phyloP scores from a whole-genome alignment of 2,888 invertebrate species.

The Chorisops tibialis region DNA sequence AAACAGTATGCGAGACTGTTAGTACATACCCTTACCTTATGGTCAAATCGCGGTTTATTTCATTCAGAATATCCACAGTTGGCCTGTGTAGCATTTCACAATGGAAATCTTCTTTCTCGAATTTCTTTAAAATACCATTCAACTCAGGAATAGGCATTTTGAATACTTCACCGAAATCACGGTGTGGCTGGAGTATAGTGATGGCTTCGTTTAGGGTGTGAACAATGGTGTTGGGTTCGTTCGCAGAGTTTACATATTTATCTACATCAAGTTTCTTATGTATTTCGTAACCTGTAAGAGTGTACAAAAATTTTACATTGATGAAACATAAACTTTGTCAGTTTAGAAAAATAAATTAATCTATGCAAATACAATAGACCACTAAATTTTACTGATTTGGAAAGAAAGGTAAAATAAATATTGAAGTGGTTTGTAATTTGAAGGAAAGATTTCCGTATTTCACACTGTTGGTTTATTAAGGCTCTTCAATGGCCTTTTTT shows the following conservation, averaged over 20 bases:
- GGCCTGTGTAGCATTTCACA: neutral
- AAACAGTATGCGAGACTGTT: too few species aligned
- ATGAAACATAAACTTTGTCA: too few species aligned
- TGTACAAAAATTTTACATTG: too few species aligned
- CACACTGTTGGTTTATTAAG: too few species aligned
- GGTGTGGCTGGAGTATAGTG: neutral
- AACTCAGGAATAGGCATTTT: slow-evolving; percentile 15
- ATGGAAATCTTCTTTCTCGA: neutral
- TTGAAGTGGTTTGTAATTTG: too few species aligned
- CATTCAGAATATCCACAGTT: neutral
- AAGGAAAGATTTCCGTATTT: too few species aligned
- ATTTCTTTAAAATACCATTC: slow-evolving; percentile 9
- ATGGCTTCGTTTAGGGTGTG: neutral
- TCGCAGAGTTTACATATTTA: neutral
- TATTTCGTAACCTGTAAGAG: neutral
- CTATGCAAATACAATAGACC: too few species aligned
- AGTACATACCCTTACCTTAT: too few species aligned
- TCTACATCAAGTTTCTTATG: neutral
- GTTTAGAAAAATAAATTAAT: too few species aligned
- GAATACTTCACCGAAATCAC: slow-evolving; percentile 15
- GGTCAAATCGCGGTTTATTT: neutral
- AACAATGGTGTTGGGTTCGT: neutral
- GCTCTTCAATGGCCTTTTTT: too few species aligned
- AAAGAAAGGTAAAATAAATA: too few species aligned
- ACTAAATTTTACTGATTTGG: too few species aligned